Conservation (phyloP, 1,140 invertebrate species). For the Aphaenogaster floridana region DNA sequence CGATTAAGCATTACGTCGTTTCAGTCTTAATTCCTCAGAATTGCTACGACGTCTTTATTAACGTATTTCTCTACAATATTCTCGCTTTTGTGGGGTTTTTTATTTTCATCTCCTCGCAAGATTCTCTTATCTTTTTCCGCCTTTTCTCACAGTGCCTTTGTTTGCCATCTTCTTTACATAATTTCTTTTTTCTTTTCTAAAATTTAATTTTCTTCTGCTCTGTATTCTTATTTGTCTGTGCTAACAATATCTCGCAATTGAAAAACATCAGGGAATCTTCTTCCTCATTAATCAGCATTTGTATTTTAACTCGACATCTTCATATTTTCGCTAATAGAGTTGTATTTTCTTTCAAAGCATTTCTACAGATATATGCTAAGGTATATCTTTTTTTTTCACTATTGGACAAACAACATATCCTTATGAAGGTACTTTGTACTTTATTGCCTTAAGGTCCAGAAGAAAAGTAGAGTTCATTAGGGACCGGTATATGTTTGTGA, state of each 20-base stretch:
- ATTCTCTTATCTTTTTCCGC: slow-evolving; percentile 50
- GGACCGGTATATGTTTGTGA: slow-evolving; percentile 75
- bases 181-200: slow-evolving; percentile 14
- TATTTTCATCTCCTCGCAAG: slow-evolving; percentile 2
- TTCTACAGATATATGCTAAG: background rate
- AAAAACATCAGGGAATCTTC: slow-evolving; percentile 53
- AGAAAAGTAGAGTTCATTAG: slow-evolving; percentile 76
- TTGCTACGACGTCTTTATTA: slow-evolving; percentile 52
- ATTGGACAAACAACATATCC: slow-evolving; percentile 54
- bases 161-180: slow-evolving; percentile 49
- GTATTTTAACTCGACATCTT: slow-evolving; percentile 42
- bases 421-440: slow-evolving; percentile 32
- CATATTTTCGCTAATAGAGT: slow-evolving; percentile 29
- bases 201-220: slow-evolving; percentile 35
- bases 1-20: slow-evolving; percentile 16
- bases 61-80: slow-evolving; percentile 51
- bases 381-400: slow-evolving; percentile 17
- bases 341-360: background rate
- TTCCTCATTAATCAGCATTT: slow-evolving; percentile 51
- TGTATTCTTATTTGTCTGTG: slow-evolving; percentile 42
- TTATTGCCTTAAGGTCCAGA: slow-evolving; percentile 76
- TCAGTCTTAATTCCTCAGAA: slow-evolving; percentile 41
- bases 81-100: slow-evolving; percentile 8
- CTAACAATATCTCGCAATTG: slow-evolving; percentile 48
- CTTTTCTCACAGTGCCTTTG: slow-evolving; percentile 41